phyloP scores from a whole-genome alignment of 2,888 invertebrate species.

The Thelaira solivaga region DNA sequence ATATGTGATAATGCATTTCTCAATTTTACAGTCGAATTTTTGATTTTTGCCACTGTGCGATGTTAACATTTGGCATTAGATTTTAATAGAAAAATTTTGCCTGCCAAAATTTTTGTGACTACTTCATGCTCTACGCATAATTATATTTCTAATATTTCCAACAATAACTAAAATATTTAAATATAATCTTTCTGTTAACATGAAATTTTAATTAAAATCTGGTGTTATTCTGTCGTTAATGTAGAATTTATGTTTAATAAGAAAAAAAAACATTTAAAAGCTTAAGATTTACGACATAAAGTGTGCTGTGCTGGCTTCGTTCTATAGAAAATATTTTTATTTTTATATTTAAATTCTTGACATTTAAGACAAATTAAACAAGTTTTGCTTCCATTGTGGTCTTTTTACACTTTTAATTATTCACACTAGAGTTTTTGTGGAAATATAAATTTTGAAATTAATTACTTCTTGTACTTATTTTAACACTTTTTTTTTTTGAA shows the following conservation, averaged over 20 bases:
- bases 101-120: too few relatives aligned
- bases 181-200: too few relatives aligned
- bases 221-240: background rate
- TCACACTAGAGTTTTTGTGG: background rate
- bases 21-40: too few relatives aligned
- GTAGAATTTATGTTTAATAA: slow-evolving; percentile 1
- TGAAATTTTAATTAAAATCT: slow-evolving; percentile 8
- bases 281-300: slow-evolving; percentile 11
- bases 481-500: background rate
- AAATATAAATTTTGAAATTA: slow-evolving; percentile 2
- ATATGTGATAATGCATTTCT: too few relatives aligned
- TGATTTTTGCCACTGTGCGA: too few relatives aligned
- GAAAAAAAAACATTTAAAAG: slow-evolving; percentile 13
- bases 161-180: too few relatives aligned
- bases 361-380: slow-evolving; percentile 36
- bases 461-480: slow-evolving; percentile 22
- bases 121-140: too few relatives aligned
- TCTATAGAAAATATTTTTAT: background rate
- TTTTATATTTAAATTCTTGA: background rate
- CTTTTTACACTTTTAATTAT: background rate
- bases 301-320: too few relatives aligned
- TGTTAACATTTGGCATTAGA: too few relatives aligned
- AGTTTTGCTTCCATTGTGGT: slow-evolving; percentile 2
- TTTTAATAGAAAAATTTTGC: too few relatives aligned
- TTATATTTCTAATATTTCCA: too few relatives aligned